Evolutionary conservation across 2,797 vertebrate genomes (phyloP).

Genomic region (Sebastes flavidus): DNA sequence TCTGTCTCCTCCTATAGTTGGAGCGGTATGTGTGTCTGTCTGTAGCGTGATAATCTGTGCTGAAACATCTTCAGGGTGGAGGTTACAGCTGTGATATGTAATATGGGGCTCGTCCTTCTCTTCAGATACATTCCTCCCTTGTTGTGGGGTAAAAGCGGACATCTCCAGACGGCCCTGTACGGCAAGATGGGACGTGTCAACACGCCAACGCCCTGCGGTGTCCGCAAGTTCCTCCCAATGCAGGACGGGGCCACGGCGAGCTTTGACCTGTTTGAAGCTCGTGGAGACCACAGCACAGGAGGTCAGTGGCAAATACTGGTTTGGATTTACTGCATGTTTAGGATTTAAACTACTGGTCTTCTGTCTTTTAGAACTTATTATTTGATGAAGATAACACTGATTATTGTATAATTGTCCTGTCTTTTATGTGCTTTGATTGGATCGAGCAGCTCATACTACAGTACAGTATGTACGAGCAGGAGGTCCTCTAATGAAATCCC

Average conservation of each 20-base stretch:
- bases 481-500: conserved; percentile 51
- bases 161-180: conserved; percentile 94
- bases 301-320: conserved; percentile 76
- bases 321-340: background rate
- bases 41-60: background rate
- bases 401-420: background rate
- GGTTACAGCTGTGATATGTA: conserved; percentile 10
- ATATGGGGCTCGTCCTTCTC: conserved; percentile 19
- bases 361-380: background rate
- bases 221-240: conserved; percentile 92
- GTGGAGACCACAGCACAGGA: conserved; percentile 87
- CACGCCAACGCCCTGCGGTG: conserved; percentile 89
- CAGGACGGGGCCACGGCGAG: conserved; percentile 93
- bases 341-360: background rate
- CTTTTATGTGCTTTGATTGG: conserved; percentile 6
- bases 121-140: conserved; percentile 93
- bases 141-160: conserved; percentile 97
- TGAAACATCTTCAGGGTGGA: conserved; percentile 4
- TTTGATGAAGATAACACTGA: background rate
- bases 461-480: background rate
- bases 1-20: background rate
- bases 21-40: background rate
- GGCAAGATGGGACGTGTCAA: conserved; percentile 94
- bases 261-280: conserved; percentile 93
- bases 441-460: background rate